A percentile compares a stretch with the other conserved stretches of the same genome.
Conservation (phyloP, 2,888 invertebrate genomes). For the Mayetiola destructor region DNA sequence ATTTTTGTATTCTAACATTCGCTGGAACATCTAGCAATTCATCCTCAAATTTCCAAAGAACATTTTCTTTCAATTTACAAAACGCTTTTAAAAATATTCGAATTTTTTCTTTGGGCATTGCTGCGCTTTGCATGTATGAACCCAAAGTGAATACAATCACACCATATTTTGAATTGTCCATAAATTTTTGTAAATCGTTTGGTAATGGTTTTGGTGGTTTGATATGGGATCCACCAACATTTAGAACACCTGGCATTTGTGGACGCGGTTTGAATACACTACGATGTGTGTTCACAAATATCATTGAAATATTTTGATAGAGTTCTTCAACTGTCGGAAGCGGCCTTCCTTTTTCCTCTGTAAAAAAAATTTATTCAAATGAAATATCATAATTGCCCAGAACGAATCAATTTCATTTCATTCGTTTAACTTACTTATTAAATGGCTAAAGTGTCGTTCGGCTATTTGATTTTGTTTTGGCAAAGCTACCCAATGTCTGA, state of each 20-base stretch:
- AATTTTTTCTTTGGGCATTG: slow-evolving; percentile 33
- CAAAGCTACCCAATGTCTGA: background rate
- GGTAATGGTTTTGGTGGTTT: slow-evolving; percentile 28
- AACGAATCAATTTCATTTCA: background rate
- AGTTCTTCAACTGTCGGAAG: slow-evolving; percentile 35
- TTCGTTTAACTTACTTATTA: background rate
- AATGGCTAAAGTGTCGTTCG: background rate
- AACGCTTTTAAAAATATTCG: slow-evolving; percentile 29
- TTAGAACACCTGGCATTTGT: slow-evolving; percentile 30
- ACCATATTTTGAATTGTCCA: slow-evolving; percentile 34
- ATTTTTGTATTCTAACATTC: slow-evolving; percentile 37
- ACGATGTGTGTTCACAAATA: slow-evolving; percentile 39
- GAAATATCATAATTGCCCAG: background rate
- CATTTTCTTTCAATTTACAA: slow-evolving; percentile 34
- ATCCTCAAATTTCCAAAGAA: slow-evolving; percentile 41
- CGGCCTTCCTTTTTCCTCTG: slow-evolving; percentile 22
- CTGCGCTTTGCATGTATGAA: slow-evolving; percentile 34
- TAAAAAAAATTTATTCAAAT: background rate
- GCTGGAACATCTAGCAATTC: slow-evolving; percentile 30
- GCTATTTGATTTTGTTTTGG: background rate
- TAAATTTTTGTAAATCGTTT: slow-evolving; percentile 25
- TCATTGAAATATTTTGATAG: slow-evolving; percentile 37
- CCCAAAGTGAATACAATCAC: slow-evolving; percentile 38
- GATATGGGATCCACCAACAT: slow-evolving; percentile 33
- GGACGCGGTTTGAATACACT: slow-evolving; percentile 37